Conservation (phyloP, 1,140 invertebrate genomes). For the Dolichoris vasculosae region DNA sequence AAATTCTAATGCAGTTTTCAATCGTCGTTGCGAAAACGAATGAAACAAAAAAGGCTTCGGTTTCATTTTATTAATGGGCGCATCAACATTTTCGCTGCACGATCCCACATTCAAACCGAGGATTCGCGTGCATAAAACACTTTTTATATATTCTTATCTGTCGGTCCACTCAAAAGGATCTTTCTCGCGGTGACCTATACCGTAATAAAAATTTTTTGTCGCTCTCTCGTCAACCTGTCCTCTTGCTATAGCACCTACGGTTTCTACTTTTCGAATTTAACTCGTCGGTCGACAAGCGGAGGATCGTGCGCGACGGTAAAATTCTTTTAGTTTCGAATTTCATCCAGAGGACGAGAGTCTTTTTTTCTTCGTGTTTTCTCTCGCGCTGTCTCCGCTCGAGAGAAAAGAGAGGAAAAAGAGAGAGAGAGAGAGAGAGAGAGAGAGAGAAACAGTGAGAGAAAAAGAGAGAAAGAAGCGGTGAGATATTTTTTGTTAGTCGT, state of each 20-base stretch:
- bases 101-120: constrained; percentile 36
- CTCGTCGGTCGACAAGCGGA: constrained; percentile 18
- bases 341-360: constrained; percentile 31
- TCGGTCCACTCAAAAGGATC: constrained; percentile 47
- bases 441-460: background rate
- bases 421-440: background rate
- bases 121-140: constrained; percentile 41
- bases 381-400: background rate
- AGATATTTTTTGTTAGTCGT: background rate
- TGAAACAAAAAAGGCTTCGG: constrained; percentile 1
- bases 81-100: constrained; percentile 3
- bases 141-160: constrained; percentile 48
- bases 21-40: background rate
- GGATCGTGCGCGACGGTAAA: constrained; percentile 45
- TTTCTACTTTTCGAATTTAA: constrained; percentile 50
- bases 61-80: constrained; percentile 40
- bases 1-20: background rate
- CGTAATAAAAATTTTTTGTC: constrained; percentile 48
- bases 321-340: constrained; percentile 52
- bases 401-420: background rate
- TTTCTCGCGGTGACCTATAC: constrained; percentile 33
- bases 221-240: background rate
- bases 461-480: background rate
- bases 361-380: background rate
- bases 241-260: constrained; percentile 38